A percentile compares a stretch with the other conserved stretches of the same genome.
Conservation (phyloP, 1,140 invertebrate genomes). For the Archegozetes longisetosus region DNA sequence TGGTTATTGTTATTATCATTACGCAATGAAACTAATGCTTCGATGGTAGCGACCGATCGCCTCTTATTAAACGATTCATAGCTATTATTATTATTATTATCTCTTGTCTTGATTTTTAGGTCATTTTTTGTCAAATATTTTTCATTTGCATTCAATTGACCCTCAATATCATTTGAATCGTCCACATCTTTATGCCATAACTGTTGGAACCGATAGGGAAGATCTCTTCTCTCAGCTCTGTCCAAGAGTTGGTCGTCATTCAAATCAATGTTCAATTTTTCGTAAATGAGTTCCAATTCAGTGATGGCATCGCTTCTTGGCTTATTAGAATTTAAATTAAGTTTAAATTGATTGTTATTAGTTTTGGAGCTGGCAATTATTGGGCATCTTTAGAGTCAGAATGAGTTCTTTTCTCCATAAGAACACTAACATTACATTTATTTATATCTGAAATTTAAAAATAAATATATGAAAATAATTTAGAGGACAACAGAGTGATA, state of each 20-base stretch:
- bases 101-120: background rate
- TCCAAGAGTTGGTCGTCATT: slow-evolving; percentile 64
- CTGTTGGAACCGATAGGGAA: slow-evolving; percentile 36
- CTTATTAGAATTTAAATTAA: background rate
- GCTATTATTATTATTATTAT: background rate
- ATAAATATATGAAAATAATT: too few relatives aligned
- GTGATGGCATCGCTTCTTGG: slow-evolving; percentile 46
- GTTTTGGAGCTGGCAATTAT: background rate
- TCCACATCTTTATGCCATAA: background rate
- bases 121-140: too few relatives aligned
- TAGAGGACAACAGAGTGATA: too few relatives aligned
- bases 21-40: background rate
- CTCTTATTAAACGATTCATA: background rate
- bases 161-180: background rate
- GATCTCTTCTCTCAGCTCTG: slow-evolving; percentile 51
- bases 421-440: too few relatives aligned
- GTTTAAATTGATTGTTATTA: background rate
- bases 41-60: background rate
- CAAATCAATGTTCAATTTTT: slow-evolving; percentile 44
- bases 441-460: too few relatives aligned
- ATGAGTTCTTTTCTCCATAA: too few relatives aligned
- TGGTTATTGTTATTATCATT: background rate
- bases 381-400: background rate
- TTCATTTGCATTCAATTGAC: background rate
- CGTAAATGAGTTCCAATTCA: slow-evolving; percentile 71